Base-by-base conservation (phyloP, 2,888 invertebrate genomes). In the Pollenia angustigena region DNA sequence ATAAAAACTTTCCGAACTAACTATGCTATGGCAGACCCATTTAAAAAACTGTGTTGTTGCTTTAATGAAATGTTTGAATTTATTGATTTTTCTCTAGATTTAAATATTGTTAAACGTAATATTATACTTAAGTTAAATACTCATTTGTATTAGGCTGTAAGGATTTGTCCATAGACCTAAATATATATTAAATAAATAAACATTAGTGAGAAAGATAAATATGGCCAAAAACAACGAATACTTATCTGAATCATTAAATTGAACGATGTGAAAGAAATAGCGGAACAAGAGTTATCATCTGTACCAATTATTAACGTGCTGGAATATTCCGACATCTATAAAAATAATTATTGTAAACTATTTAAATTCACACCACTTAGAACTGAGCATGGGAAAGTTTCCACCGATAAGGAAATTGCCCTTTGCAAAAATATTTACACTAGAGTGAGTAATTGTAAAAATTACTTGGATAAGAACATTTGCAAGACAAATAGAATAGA, bases 251-350 rank as follows among this genome's bases (percentile, higher is more conserved):
- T n/a, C 40, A 32, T 40, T 68, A 52, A 40, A n/a, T 40, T 68
- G 14, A 40, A 52, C 14, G 68, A 68, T 40, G 42, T 68, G 11
- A 68, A 68, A 52, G 52, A 68, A 68, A 52, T 68, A 68, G 3
- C 40, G 9, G 50, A 23, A 52, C 68, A 68, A 7, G 48, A 68
- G 52, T 9, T 68, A 52, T 40, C n/a, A 14, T 32, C 11, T 46
- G 64, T 66, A 18, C 64, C 64, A 18, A 66, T 68, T 9, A 52
- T 68, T n/a, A 68, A 66, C 46, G 42, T 46, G 8, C 18, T 66
- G 23, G 48, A 68, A 68, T 68, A 68, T 40, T 23, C 52, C 40
- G 52, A 50, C 68, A 52, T 68, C 7, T 48, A 66, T 16, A 66
- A 2, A 48, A 1, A 9, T 48, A 48, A 1, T n/a, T n/a, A n/a